Percentiles rank a stretch among this genome's conserved stretches.
Conservation (phyloP, 2,113 vertebrate species). For the Coracopsis vasa region DNA sequence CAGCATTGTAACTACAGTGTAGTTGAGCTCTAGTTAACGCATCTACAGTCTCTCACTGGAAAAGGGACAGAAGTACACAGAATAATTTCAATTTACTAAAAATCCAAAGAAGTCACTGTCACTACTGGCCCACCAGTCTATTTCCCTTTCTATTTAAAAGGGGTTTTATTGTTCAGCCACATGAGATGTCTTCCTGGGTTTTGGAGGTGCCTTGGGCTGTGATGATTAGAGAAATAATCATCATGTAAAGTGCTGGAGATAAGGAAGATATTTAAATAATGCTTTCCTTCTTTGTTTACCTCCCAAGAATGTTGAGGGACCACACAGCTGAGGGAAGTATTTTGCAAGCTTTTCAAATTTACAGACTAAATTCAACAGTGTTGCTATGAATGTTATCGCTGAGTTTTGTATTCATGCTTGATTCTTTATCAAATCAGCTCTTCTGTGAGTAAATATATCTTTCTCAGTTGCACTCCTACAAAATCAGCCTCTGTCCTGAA, state of each 20-base stretch:
- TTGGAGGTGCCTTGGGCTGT: neutral
- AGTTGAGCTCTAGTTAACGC: neutral
- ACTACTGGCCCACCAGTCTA: neutral
- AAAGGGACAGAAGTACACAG: neutral
- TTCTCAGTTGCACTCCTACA: neutral
- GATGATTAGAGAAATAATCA: slow-evolving; percentile 17
- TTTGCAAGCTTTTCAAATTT: slow-evolving; percentile 30
- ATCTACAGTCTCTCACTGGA: neutral
- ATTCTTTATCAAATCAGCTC: slow-evolving; percentile 33
- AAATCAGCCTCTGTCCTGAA: neutral
- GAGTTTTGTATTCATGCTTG: neutral
- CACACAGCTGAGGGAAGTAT: neutral
- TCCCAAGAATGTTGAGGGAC: neutral
- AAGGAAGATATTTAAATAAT: slow-evolving; percentile 18
- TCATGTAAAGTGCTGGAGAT: neutral
- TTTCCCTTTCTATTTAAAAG: neutral
- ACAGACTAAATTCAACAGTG: neutral
- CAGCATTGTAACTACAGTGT: accelerated
- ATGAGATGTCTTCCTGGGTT: neutral
- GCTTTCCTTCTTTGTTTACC: slow-evolving; percentile 23
- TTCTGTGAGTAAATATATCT: slow-evolving; percentile 3
- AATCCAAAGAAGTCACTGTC: neutral
- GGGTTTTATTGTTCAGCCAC: neutral
- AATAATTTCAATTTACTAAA: neutral
- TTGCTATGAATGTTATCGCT: neutral